Evolutionary conservation across 2,113 vertebrate genomes (phyloP).

Genomic region (Polyodon spathula): DNA sequence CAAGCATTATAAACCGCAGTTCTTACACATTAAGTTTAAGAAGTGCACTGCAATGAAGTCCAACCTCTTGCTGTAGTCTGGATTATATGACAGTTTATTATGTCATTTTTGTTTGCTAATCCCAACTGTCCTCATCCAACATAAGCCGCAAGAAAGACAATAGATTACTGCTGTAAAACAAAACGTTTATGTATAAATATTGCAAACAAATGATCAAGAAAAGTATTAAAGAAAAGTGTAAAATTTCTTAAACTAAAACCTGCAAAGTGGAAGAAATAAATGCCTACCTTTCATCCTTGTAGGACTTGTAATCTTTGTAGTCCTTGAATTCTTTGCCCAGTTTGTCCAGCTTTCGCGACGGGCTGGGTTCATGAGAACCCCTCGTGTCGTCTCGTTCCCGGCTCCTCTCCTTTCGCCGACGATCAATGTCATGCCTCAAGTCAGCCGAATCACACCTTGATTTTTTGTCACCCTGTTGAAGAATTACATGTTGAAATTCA

Average conservation of each 20-base stretch:
- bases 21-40: constrained; percentile 82
- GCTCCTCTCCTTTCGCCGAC: constrained; percentile 68
- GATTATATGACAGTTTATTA: constrained; percentile 82
- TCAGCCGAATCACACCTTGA: constrained; percentile 67
- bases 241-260: not conserved
- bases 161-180: constrained; percentile 83
- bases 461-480: constrained; percentile 68
- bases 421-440: constrained; percentile 71
- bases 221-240: not conserved
- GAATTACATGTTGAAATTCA: constrained; percentile 13
- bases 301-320: constrained; percentile 58
- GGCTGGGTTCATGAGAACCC: constrained; percentile 73
- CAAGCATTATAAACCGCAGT: constrained; percentile 60
- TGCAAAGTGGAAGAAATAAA: constrained; percentile 2
- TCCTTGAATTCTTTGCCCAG: constrained; percentile 71
- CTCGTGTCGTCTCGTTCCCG: constrained; percentile 72
- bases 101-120: constrained; percentile 84
- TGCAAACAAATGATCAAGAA: constrained; percentile 25
- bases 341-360: constrained; percentile 71
- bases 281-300: constrained; percentile 70
- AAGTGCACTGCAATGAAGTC: constrained; percentile 81
- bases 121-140: constrained; percentile 83
- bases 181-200: constrained; percentile 75
- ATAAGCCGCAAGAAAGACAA: constrained; percentile 77
- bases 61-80: constrained; percentile 79